phyloP scores from a whole-genome alignment of 2,797 vertebrate genomes.

The Phyllotis vaccarum region DNA sequence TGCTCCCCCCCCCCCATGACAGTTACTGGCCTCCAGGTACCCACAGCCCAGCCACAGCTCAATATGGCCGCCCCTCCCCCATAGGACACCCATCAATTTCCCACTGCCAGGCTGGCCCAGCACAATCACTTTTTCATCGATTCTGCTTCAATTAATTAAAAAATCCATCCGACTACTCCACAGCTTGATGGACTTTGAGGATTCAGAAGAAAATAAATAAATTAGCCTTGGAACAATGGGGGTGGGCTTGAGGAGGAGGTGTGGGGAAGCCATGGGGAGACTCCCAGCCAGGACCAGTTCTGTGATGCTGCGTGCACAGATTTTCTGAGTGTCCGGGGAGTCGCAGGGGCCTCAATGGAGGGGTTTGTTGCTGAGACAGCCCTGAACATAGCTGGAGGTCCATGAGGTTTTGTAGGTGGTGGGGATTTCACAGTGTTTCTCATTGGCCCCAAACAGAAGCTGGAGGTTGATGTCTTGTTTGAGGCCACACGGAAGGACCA shows the following conservation, averaged over 20 bases:
- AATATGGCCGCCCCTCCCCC: neutral
- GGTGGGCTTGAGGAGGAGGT: neutral
- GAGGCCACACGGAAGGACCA: neutral
- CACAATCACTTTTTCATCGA: slow-evolving; percentile 77
- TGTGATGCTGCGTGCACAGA: too few relatives aligned
- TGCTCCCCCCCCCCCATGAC: accelerated
- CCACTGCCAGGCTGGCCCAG: slow-evolving; percentile 16
- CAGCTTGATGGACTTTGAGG: slow-evolving; percentile 73
- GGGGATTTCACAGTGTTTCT: neutral
- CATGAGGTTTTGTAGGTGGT: neutral
- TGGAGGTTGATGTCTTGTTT: neutral
- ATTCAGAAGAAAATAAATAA: slow-evolving; percentile 72
- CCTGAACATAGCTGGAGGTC: too few relatives aligned
- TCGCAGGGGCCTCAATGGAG: neutral
- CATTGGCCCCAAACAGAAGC: neutral
- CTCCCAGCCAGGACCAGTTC: neutral
- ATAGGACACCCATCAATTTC: slow-evolving; percentile 28
- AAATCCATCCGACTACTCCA: slow-evolving; percentile 75
- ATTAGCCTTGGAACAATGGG: neutral
- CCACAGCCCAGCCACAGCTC: neutral
- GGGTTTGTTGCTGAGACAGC: neutral
- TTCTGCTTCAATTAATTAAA: slow-evolving; percentile 80
- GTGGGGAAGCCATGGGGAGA: neutral
- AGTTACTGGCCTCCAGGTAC: neutral
- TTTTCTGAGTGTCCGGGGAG: too few relatives aligned